Evolutionary conservation across 2,888 invertebrate species (phyloP).

Genomic region (Drosophila prolongata): DNA sequence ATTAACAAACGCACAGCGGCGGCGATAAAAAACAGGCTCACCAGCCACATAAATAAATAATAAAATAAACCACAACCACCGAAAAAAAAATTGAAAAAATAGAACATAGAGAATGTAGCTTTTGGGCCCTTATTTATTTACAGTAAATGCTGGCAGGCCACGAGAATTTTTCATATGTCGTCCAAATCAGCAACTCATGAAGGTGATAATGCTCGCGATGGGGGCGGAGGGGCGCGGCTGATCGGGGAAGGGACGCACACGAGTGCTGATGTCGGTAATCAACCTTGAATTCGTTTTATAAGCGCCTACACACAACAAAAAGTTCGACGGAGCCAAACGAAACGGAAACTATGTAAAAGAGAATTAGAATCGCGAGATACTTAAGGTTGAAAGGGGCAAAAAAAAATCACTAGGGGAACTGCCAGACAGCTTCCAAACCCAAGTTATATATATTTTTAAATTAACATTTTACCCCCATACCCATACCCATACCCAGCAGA

Average conservation of each 20-base stretch:
- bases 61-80: conserved; percentile 32
- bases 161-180: conserved; percentile 62
- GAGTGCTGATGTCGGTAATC: conserved; percentile 62
- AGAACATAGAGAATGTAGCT: conserved; percentile 35
- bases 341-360: conserved; percentile 35
- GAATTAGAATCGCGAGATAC: conserved; percentile 20
- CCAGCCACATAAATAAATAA: conserved; percentile 53
- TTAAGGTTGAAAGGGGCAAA: not conserved
- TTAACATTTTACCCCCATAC: conserved; percentile 15
- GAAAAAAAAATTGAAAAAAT: conserved; percentile 4
- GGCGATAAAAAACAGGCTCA: conserved; percentile 44
- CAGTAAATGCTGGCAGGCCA: conserved; percentile 53
- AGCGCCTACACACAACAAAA: conserved; percentile 29
- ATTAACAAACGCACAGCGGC: conserved; percentile 59
- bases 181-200: conserved; percentile 59
- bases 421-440: not conserved
- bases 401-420: not conserved
- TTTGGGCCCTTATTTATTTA: conserved; percentile 59
- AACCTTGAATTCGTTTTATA: conserved; percentile 75
- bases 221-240: not conserved
- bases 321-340: conserved; percentile 10
- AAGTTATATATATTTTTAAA: conserved; percentile 18
- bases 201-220: conserved; percentile 30
- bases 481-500: conserved; percentile 5
- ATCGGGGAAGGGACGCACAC: conserved; percentile 9